Evolutionary conservation across 2,113 vertebrate species (phyloP).

Genomic region (Charadrius vociferus): DNA sequence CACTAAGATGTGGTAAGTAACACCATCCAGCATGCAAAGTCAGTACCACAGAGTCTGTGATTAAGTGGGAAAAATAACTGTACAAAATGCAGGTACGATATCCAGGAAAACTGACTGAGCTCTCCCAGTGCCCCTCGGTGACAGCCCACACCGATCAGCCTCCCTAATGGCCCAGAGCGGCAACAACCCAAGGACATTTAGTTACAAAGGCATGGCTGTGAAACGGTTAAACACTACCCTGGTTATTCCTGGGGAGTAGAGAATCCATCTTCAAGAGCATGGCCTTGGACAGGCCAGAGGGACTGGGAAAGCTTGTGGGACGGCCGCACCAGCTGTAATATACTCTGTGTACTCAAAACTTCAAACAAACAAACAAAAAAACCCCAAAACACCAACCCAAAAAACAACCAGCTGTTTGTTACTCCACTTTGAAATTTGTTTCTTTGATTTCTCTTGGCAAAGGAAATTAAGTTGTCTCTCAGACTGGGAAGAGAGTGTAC

Average conservation of each 20-base stretch:
- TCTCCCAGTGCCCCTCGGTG: neutral
- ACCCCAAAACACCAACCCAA: too few species aligned
- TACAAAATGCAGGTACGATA: neutral
- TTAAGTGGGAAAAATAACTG: neutral
- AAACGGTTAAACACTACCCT: neutral
- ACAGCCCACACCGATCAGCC: neutral
- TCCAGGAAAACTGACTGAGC: neutral
- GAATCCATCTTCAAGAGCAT: neutral
- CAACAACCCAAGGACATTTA: neutral
- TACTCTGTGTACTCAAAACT: neutral
- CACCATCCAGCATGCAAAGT: slow-evolving; percentile 8
- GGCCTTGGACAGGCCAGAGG: neutral
- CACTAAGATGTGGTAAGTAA: slow-evolving; percentile 18
- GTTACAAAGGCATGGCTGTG: neutral
- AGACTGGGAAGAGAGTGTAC: neutral
- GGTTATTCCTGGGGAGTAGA: neutral
- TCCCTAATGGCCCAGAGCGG: neutral
- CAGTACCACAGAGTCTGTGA: neutral
- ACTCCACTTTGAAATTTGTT: neutral
- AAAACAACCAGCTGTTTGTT: neutral
- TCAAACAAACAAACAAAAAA: too few species aligned
- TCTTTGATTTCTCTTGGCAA: neutral
- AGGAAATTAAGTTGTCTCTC: neutral
- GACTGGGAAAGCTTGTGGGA: neutral
- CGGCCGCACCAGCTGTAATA: neutral